These are phyloP conservation scores for Cheumatopsyche charites DNA, from an alignment of 1,140 invertebrate species.

Conservation along the genomic window DNA sequence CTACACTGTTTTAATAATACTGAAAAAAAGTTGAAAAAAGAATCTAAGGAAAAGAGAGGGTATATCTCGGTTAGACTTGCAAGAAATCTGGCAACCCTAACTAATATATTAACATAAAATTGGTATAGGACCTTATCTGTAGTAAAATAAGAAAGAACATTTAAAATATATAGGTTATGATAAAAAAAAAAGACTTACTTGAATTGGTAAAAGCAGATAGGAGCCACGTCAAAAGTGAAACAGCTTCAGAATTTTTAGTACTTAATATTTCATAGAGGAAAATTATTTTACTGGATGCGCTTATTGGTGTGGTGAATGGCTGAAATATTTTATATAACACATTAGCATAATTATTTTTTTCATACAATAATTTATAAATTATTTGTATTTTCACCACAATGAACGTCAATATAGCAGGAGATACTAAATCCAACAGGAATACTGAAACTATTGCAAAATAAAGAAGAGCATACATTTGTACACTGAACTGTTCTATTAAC, in stretches of 20 bases:
- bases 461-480: slow-evolving; percentile 39
- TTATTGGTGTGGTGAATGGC: slow-evolving; percentile 74
- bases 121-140: too few species aligned
- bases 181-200: slow-evolving; percentile 62
- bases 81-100: too few species aligned
- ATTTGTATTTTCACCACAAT: slow-evolving; percentile 4
- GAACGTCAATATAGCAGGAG: not conserved
- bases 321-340: slow-evolving; percentile 53
- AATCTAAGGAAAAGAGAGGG: too few species aligned
- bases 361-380: not conserved
- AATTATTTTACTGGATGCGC: slow-evolving; percentile 71
- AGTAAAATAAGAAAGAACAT: too few species aligned
- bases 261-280: slow-evolving; percentile 69
- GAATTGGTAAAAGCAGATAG: slow-evolving; percentile 74
- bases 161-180: not conserved
- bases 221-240: slow-evolving; percentile 72
- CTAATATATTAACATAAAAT: too few species aligned
- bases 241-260: slow-evolving; percentile 68
- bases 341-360: not conserved
- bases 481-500: slow-evolving; percentile 55
- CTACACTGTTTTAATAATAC: too few species aligned
- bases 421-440: slow-evolving; percentile 13
- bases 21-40: too few species aligned
- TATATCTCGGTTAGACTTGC: too few species aligned
- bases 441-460: slow-evolving; percentile 6